phyloP scores from a whole-genome alignment of 2,797 vertebrate species.

The Scyliorhinus canicula region DNA sequence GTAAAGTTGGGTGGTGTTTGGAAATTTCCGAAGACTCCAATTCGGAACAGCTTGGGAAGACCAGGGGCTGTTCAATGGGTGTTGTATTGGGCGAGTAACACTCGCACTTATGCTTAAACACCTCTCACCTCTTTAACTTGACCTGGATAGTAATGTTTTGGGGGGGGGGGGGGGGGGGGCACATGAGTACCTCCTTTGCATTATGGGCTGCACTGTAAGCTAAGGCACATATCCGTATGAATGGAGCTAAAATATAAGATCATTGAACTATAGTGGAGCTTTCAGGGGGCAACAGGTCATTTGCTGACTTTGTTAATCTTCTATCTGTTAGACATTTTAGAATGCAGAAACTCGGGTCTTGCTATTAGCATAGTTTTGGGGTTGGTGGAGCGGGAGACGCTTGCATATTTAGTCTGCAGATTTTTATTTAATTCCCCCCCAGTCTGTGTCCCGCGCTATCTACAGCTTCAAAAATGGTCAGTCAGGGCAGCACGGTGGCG shows the following conservation, averaged over 20 bases:
- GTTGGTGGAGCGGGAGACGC: background rate
- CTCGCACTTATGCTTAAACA: background rate
- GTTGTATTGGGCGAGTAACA: background rate
- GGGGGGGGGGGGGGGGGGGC: too few relatives aligned
- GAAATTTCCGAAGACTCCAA: background rate
- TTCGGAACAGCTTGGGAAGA: background rate
- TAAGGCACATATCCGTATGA: background rate
- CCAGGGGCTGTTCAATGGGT: background rate
- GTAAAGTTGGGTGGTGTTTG: background rate
- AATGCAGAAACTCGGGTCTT: slow-evolving; percentile 7
- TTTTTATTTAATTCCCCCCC: background rate
- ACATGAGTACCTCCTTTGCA: background rate
- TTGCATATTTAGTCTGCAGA: background rate
- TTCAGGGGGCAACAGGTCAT: background rate
- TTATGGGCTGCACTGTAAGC: background rate
- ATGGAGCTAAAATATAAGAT: background rate
- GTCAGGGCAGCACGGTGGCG: too few relatives aligned
- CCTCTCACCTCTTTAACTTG: background rate
- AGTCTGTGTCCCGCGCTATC: too few relatives aligned
- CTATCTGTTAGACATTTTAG: background rate
- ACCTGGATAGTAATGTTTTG: background rate
- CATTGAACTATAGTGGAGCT: background rate
- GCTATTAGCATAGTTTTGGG: background rate
- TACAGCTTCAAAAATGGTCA: background rate
- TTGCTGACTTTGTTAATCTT: background rate